Evolutionary conservation across 92 coral and sea anemone genomes (phyloP).

Genomic region (Palythoa grandis): DNA sequence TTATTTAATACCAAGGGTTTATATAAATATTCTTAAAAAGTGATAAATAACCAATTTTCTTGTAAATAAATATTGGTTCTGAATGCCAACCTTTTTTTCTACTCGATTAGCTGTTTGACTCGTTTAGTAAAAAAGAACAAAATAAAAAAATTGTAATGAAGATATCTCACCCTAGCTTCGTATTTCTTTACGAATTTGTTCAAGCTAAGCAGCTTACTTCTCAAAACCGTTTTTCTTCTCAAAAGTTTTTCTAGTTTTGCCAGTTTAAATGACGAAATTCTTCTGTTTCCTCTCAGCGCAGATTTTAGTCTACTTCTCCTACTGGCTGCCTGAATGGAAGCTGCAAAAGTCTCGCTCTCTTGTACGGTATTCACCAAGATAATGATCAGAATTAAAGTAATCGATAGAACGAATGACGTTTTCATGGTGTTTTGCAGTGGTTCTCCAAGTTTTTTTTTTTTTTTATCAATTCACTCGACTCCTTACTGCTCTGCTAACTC

Average conservation of each 20-base stretch:
- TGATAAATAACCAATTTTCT: no score
- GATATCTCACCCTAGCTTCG: conserved; percentile 21
- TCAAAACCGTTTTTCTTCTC: background rate
- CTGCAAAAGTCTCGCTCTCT: conserved; percentile 16
- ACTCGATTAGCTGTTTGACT: no score
- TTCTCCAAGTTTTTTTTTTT: background rate
- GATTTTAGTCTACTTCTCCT: background rate
- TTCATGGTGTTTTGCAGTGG: background rate
- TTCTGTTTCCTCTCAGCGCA: background rate
- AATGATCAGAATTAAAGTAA: background rate
- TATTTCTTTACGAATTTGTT: conserved; percentile 27
- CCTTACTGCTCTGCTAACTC: background rate
- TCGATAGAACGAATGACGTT: background rate
- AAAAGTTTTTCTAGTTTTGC: background rate
- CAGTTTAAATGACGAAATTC: background rate
- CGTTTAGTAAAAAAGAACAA: no score
- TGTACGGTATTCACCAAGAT: conserved; percentile 19
- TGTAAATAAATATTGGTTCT: no score
- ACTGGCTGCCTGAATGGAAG: background rate
- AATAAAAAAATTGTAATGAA: no score
- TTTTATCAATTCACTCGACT: background rate
- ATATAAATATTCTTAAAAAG: no score
- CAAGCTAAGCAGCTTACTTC: conserved; percentile 20
- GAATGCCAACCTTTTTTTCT: no score
- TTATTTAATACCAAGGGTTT: no score